A percentile compares a stretch with the other conserved stretches of the same genome.
Conservation (phyloP, 64 coral and sea anemone genomes). For the Trachythela sp. region DNA sequence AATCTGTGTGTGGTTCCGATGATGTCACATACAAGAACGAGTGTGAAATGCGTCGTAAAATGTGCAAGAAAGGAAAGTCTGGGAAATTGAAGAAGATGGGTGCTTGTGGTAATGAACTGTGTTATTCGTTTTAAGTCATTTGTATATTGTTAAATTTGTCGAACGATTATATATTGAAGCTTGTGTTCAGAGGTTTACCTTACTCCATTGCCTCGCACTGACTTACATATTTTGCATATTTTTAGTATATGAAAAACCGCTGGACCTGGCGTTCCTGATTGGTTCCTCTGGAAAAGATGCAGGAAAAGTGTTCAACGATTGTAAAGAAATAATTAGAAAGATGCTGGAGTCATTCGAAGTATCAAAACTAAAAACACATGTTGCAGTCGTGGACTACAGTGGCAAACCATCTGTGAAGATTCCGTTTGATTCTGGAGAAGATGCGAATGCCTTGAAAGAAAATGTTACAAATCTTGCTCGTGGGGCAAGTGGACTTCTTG, state of each 20-base stretch:
- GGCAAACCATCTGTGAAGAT: constrained; percentile 15
- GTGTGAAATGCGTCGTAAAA: background rate
- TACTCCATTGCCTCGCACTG: background rate
- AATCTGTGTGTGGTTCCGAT: background rate
- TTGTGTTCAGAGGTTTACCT: background rate
- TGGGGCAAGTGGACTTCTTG: background rate
- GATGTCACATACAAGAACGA: background rate
- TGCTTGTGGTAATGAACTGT: background rate
- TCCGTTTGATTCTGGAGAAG: background rate
- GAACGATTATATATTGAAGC: background rate
- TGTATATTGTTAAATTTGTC: background rate
- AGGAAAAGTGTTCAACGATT: constrained; percentile 24
- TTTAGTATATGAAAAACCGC: background rate
- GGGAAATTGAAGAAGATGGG: background rate
- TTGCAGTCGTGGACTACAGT: constrained; percentile 48
- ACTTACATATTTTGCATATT: background rate
- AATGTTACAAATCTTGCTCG: background rate
- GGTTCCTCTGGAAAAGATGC: constrained; percentile 28
- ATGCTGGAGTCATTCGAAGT: constrained; percentile 57
- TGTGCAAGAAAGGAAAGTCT: background rate
- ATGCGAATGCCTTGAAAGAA: background rate
- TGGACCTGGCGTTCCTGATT: constrained; percentile 37
- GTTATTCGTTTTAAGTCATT: background rate
- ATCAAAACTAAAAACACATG: background rate
- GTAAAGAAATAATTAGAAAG: constrained; percentile 50